phyloP scores from a whole-genome alignment of 2,113 vertebrate genomes.

The Eudorcas thomsonii region DNA sequence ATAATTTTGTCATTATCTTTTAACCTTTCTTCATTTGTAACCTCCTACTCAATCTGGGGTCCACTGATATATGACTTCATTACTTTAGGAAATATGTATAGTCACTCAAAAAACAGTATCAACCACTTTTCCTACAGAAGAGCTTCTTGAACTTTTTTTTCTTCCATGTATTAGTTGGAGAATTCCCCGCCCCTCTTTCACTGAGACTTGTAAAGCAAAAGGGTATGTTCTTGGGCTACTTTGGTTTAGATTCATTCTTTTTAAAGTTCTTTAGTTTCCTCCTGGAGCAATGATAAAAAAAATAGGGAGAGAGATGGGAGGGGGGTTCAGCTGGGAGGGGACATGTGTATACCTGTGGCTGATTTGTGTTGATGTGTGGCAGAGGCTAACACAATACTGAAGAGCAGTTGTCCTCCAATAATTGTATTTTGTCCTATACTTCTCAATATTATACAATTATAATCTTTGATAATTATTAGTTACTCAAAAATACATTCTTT shows the following conservation, averaged over 20 bases:
- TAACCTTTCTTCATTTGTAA: constrained; percentile 40
- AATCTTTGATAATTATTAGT: background rate
- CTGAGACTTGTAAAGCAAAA: constrained; percentile 25
- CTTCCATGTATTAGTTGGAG: background rate
- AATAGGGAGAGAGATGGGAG: background rate
- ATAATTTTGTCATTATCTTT: constrained; percentile 50
- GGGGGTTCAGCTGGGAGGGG: background rate
- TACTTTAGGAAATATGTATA: constrained; percentile 53
- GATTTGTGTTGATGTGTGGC: background rate
- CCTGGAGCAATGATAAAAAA: background rate
- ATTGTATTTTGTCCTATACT: background rate
- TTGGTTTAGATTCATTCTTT: background rate
- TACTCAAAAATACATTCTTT: constrained; percentile 21
- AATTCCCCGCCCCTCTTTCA: background rate
- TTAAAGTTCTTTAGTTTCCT: constrained; percentile 9
- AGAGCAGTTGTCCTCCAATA: background rate
- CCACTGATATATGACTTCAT: constrained; percentile 38
- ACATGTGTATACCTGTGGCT: background rate
- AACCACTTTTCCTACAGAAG: background rate
- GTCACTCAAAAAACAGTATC: background rate
- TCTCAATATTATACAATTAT: background rate
- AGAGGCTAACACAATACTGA: background rate
- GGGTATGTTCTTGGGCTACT: background rate
- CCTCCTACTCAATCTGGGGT: constrained; percentile 33
- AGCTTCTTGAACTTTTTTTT: background rate